A percentile compares a stretch with the other conserved stretches of the same genome.
Conservation (phyloP, 2,888 invertebrate genomes). For the Myathropa florea region DNA sequence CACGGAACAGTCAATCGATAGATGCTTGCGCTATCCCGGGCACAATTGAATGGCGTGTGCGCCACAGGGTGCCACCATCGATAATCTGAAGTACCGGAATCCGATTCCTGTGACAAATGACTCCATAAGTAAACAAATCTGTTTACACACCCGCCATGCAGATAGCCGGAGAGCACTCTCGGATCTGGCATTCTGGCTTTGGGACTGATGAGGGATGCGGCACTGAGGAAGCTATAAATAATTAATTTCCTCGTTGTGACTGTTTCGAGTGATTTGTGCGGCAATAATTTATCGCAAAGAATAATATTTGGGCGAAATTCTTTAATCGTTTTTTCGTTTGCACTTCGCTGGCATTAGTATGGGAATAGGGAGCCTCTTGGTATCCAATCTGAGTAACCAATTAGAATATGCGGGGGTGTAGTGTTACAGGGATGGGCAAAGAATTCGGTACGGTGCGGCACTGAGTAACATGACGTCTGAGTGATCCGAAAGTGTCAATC, state of each 20-base stretch:
- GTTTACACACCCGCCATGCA: slow-evolving; percentile 72
- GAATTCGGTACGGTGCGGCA: neutral
- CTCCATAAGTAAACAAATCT: slow-evolving; percentile 75
- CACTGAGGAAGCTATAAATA: slow-evolving; percentile 70
- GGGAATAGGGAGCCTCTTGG: neutral
- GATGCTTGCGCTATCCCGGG: slow-evolving; percentile 50
- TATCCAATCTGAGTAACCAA: slow-evolving; percentile 13
- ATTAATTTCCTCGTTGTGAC: slow-evolving; percentile 69
- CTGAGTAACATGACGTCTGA: slow-evolving; percentile 34
- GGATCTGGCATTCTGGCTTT: slow-evolving; percentile 9
- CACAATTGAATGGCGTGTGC: slow-evolving; percentile 66
- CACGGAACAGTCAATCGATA: slow-evolving; percentile 56
- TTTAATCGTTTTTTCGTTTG: slow-evolving; percentile 48
- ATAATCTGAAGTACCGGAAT: slow-evolving; percentile 65
- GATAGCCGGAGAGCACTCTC: slow-evolving; percentile 38
- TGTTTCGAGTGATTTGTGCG: slow-evolving; percentile 68
- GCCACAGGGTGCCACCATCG: slow-evolving; percentile 68
- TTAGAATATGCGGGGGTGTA: slow-evolving; percentile 23
- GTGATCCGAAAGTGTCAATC: slow-evolving; percentile 60
- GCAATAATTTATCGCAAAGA: slow-evolving; percentile 65
- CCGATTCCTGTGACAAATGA: slow-evolving; percentile 73
- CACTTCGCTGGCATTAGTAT: neutral
- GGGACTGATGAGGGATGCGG: slow-evolving; percentile 53
- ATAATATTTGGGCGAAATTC: slow-evolving; percentile 63
- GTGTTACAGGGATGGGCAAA: neutral